Percentiles rank a stretch among this genome's conserved stretches.
phyloP scores from a whole-genome alignment of 2,113 vertebrate genomes.

The Perca fluviatilis region DNA sequence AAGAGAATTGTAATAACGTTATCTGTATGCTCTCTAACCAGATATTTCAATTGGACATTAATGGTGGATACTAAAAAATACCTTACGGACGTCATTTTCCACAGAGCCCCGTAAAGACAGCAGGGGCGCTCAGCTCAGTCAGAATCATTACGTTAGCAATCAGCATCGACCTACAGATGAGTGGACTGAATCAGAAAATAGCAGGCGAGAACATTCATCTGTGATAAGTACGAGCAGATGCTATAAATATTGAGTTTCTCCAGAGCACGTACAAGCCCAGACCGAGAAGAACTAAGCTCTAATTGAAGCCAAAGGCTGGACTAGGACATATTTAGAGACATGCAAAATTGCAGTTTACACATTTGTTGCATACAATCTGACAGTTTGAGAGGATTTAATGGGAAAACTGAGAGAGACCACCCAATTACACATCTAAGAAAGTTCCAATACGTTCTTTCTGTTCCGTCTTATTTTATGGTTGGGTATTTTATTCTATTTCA shows the following conservation, averaged over 20 bases:
- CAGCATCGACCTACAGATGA: constrained; percentile 32
- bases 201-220: background rate
- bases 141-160: constrained; percentile 13
- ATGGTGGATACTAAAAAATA: constrained; percentile 7
- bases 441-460: background rate
- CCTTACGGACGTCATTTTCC: background rate
- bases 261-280: background rate
- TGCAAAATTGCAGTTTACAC: background rate
- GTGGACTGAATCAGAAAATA: constrained; percentile 2
- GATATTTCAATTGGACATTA: constrained; percentile 32
- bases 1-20: constrained; percentile 29
- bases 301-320: background rate
- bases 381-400: background rate
- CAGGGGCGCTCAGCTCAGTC: constrained; percentile 1
- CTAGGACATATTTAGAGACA: background rate
- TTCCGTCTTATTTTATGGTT: background rate
- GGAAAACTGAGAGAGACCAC: background rate
- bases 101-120: constrained; percentile 6
- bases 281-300: background rate
- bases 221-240: background rate
- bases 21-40: constrained; percentile 12
- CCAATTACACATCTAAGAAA: background rate
- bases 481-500: background rate
- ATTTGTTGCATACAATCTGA: background rate
- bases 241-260: constrained; percentile 28